These are phyloP conservation scores for Sorex araneus DNA, from an alignment of 2,113 vertebrate genomes.

Conservation along the genomic window DNA sequence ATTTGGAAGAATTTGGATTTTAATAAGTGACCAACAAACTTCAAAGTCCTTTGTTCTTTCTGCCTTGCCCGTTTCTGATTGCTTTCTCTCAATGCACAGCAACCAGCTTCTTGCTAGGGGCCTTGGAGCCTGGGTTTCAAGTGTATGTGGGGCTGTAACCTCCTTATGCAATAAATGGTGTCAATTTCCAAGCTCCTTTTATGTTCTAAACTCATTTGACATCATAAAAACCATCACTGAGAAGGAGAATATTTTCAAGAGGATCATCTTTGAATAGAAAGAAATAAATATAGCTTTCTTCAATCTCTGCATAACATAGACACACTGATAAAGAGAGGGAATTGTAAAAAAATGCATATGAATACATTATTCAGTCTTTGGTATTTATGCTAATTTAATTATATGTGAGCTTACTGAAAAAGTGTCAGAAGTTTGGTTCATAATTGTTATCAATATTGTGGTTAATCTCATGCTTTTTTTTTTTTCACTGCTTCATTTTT, in stretches of 20 bases:
- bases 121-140: neutral
- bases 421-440: conserved; percentile 9
- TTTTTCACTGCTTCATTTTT: neutral
- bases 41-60: neutral
- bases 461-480: neutral
- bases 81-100: neutral
- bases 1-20: conserved; percentile 16
- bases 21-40: neutral
- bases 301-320: neutral
- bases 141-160: neutral
- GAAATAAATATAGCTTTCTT: neutral
- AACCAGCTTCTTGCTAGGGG: neutral
- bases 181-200: neutral
- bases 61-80: neutral
- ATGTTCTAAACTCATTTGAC: neutral
- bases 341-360: conserved; percentile 21
- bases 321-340: neutral
- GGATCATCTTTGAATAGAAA: neutral
- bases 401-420: neutral
- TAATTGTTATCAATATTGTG: neutral
- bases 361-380: conserved; percentile 42
- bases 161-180: neutral
- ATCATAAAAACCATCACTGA: neutral
- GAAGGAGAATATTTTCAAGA: neutral
- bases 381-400: neutral